Evolutionary conservation across 2,888 invertebrate genomes (phyloP).

Genomic region (Lordiphosa fenestrarum): DNA sequence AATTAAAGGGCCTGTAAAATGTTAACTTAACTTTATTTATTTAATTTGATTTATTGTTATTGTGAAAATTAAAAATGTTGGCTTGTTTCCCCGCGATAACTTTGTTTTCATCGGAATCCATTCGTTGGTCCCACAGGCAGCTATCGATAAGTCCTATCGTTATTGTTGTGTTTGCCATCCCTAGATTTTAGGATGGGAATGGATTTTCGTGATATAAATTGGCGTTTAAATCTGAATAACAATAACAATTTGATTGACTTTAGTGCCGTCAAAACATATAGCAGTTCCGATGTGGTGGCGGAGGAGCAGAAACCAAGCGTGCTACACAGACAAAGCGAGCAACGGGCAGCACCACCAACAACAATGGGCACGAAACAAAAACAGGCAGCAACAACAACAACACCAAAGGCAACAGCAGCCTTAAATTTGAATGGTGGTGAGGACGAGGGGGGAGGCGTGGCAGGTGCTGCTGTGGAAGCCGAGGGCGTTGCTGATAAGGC

Average conservation of each 20-base stretch:
- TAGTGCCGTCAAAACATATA: slow-evolving; percentile 36
- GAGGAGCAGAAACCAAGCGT: slow-evolving; percentile 36
- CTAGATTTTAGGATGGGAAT: slow-evolving; percentile 15
- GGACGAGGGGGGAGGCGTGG: slow-evolving; percentile 40
- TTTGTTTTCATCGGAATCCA: too few relatives aligned
- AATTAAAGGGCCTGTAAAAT: background rate
- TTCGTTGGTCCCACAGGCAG: background rate
- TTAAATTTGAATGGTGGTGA: slow-evolving; percentile 19
- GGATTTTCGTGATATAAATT: slow-evolving; percentile 55
- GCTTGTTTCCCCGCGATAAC: too few relatives aligned
- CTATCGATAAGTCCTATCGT: slow-evolving; percentile 3
- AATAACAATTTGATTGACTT: slow-evolving; percentile 54
- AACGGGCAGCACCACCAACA: slow-evolving; percentile 39
- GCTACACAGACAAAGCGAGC: slow-evolving; percentile 36
- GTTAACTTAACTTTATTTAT: background rate
- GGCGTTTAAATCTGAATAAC: slow-evolving; percentile 58
- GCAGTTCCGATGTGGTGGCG: slow-evolving; percentile 35
- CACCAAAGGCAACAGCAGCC: slow-evolving; percentile 21
- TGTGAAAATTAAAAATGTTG: too few relatives aligned
- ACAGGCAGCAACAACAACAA: slow-evolving; percentile 50
- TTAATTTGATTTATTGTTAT: background rate
- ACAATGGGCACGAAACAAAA: slow-evolving; percentile 51
- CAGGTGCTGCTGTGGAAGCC: slow-evolving; percentile 19
- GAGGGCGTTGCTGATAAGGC: slow-evolving; percentile 54
- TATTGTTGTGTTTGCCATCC: slow-evolving; percentile 1